These are phyloP conservation scores for Nebria ingens DNA, from an alignment of 1,140 invertebrate species.

Conservation along the genomic window DNA sequence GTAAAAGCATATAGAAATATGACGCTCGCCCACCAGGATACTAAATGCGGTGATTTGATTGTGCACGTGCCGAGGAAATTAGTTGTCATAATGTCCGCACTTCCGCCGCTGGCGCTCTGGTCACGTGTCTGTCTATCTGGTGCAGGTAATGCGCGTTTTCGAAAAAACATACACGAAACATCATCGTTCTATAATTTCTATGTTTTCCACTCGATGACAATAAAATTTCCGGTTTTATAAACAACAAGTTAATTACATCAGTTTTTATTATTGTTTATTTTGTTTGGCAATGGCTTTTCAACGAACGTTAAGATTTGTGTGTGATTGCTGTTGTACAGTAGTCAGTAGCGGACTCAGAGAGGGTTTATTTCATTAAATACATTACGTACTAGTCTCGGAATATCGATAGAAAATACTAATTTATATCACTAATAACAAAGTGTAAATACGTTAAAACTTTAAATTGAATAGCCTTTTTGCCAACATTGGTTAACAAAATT, in stretches of 20 bases:
- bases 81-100: conserved; percentile 12
- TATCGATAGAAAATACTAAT: too few relatives aligned
- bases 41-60: neutral
- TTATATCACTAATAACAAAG: too few relatives aligned
- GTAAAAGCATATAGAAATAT: neutral
- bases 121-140: neutral
- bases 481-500: too few relatives aligned
- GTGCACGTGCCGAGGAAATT: conserved; percentile 10
- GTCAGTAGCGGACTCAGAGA: too few relatives aligned
- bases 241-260: conserved; percentile 11
- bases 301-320: too few relatives aligned
- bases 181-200: neutral
- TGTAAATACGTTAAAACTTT: too few relatives aligned
- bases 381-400: too few relatives aligned
- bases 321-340: too few relatives aligned
- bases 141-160: too few relatives aligned
- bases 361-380: too few relatives aligned
- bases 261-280: neutral
- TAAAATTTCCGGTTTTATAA: conserved; percentile 17
- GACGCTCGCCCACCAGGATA: neutral
- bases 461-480: too few relatives aligned
- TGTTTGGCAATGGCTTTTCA: too few relatives aligned
- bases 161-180: neutral
- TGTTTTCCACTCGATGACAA: conserved; percentile 8
- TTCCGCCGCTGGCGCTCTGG: neutral